Evolutionary conservation across 2,797 vertebrate genomes (phyloP).

Genomic region (Masticophis lateralis): DNA sequence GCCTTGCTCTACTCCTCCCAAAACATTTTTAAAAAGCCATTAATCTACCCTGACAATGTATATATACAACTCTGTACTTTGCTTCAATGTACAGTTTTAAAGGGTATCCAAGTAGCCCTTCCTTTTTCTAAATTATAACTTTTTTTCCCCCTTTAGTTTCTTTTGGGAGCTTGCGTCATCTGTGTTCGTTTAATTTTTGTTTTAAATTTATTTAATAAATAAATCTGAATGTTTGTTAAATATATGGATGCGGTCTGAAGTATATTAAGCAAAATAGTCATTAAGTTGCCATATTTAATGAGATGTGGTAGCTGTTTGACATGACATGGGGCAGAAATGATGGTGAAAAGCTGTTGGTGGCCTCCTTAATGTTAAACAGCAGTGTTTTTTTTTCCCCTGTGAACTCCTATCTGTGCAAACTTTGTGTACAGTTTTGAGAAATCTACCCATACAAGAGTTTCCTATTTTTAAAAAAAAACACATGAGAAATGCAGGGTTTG

Average conservation of each 20-base stretch:
- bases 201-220: slow-evolving; percentile 33
- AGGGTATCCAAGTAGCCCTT: not conserved
- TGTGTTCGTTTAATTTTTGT: slow-evolving; percentile 28
- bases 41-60: not conserved
- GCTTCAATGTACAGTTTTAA: not conserved
- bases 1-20: no score
- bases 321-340: slow-evolving; percentile 39
- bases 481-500: slow-evolving; percentile 8
- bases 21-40: not conserved
- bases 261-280: slow-evolving; percentile 51
- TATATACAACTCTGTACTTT: not conserved
- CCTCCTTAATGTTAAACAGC: not conserved
- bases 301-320: slow-evolving; percentile 54
- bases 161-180: slow-evolving; percentile 34
- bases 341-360: slow-evolving; percentile 25
- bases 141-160: slow-evolving; percentile 4
- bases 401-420: slow-evolving; percentile 12
- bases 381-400: not conserved
- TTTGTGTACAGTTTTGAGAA: not conserved
- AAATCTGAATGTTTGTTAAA: slow-evolving; percentile 60
- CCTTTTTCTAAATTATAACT: slow-evolving; percentile 12
- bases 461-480: not conserved
- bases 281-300: slow-evolving; percentile 41
- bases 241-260: slow-evolving; percentile 45
- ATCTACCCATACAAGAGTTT: slow-evolving; percentile 34